phyloP scores from a whole-genome alignment of 1,140 invertebrate species.

The Sesamia nonagrioides region DNA sequence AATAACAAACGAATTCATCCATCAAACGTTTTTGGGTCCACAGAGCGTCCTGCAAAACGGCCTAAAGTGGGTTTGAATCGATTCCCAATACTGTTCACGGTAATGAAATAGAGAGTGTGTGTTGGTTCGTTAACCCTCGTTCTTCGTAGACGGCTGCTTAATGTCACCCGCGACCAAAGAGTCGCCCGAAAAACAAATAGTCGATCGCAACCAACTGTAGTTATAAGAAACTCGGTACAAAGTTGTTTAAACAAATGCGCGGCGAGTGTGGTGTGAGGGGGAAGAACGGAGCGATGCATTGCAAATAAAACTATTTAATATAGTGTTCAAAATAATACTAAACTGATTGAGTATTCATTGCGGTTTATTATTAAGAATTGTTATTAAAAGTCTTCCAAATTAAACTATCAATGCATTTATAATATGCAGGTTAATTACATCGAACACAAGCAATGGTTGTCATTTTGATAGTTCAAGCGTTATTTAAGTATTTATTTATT shows the following conservation, averaged over 20 bases:
- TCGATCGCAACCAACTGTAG: conserved; percentile 60
- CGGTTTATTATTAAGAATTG: no score
- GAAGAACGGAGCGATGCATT: background rate
- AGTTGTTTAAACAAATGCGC: conserved; percentile 55
- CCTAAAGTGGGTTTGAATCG: background rate
- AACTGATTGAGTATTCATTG: no score
- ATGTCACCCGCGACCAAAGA: conserved; percentile 50
- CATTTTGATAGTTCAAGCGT: no score
- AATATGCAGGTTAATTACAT: no score
- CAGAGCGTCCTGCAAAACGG: background rate
- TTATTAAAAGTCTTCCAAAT: no score
- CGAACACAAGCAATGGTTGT: no score
- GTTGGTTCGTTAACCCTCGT: conserved; percentile 26
- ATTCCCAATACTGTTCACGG: background rate
- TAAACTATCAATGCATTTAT: no score
- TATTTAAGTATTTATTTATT: no score
- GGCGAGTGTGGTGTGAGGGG: conserved; percentile 31
- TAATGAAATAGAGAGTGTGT: conserved; percentile 33
- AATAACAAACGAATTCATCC: background rate
- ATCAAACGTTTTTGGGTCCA: background rate
- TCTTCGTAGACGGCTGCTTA: conserved; percentile 47
- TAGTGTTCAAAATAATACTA: no score
- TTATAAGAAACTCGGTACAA: conserved; percentile 56
- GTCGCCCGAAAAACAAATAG: conserved; percentile 60
- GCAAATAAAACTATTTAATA: background rate